Evolutionary conservation across 2,113 vertebrate species (phyloP).

Genomic region (Thalassarche chlororhynchos): DNA sequence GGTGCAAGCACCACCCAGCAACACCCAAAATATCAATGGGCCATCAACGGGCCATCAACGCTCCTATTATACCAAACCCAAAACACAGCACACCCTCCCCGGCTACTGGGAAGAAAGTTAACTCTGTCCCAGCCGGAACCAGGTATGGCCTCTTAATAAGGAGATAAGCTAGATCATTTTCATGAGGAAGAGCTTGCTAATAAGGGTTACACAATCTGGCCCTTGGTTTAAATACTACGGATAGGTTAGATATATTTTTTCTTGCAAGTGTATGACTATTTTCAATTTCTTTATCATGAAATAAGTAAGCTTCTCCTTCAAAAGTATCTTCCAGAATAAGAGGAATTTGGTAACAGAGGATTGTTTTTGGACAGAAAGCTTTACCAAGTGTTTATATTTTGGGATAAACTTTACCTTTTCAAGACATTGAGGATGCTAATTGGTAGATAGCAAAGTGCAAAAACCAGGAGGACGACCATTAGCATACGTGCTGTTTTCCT

Average conservation of each 20-base stretch:
- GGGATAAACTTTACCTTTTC: constrained; percentile 86
- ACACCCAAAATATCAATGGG: too few relatives aligned
- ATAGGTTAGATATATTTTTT: background rate
- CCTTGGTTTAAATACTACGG: background rate
- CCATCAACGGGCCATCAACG: too few relatives aligned
- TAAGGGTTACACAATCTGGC: background rate
- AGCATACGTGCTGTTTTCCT: constrained; percentile 96
- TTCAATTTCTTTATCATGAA: background rate
- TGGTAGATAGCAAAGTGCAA: constrained; percentile 95
- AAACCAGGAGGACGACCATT: constrained; percentile 94
- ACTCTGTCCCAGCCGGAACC: too few relatives aligned
- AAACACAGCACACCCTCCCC: too few relatives aligned
- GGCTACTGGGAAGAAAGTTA: too few relatives aligned
- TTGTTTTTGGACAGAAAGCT: background rate
- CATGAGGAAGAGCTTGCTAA: background rate
- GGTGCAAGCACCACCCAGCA: too few relatives aligned
- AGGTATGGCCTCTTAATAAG: too few relatives aligned
- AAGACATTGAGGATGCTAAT: constrained; percentile 96
- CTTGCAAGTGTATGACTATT: background rate
- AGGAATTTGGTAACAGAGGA: background rate
- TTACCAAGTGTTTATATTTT: background rate
- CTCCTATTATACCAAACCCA: too few relatives aligned
- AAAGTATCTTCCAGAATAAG: background rate
- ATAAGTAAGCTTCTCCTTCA: background rate
- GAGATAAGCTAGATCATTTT: background rate